Base-by-base conservation (phyloP, 2,113 vertebrate species). In the Rhodinocichla rosea region DNA sequence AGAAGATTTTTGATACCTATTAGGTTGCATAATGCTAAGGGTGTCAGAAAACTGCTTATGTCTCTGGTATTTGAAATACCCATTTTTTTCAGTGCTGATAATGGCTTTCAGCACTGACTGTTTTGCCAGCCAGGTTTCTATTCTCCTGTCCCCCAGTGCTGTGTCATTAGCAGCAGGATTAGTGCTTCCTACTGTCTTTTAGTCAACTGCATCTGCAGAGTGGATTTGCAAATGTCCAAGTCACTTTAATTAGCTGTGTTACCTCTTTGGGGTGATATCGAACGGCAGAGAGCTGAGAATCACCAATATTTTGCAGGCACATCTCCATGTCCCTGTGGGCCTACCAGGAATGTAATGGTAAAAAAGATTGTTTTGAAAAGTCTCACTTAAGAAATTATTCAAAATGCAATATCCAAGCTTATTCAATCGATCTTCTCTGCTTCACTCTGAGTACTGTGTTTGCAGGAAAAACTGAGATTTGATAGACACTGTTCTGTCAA, bases 261-360 rank as follows among this genome's bases (percentile, higher is more conserved):
- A 63, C 11, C 13, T 79, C 39, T 83, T 71, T 32, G 28, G 26
- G 67, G 23, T 15, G 11, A 30, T 39, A 65, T 8, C 0, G 0
- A 42, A 74, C 2, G 13, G 15, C 32, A 75, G 37, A 82, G 35
- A 82, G 52, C 16, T 45, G n/a, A 74, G 15, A 82, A 55, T 50
- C 11, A 3, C 12, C 35, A 26, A 0, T 55, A 55, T 60, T 86
- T 85, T 85, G 7, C 14, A 56, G 44, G 30, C 7, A 52, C 3
- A 28, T 56, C 28, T 42, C 49, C 10, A 10, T 8, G 12, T n/a
- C 6, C 22, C 27, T 71, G 4, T 64, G 45, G 28, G 19, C 28
- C 73, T 76, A 28, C 15, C 22, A 52, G 19, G 19, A 85, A 88
- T 28, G 10, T 47, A 35, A 19, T n/a, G 28, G 13, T 44, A 68